Conservation (phyloP, 2,888 invertebrate genomes). For the Coleophora deauratella region DNA sequence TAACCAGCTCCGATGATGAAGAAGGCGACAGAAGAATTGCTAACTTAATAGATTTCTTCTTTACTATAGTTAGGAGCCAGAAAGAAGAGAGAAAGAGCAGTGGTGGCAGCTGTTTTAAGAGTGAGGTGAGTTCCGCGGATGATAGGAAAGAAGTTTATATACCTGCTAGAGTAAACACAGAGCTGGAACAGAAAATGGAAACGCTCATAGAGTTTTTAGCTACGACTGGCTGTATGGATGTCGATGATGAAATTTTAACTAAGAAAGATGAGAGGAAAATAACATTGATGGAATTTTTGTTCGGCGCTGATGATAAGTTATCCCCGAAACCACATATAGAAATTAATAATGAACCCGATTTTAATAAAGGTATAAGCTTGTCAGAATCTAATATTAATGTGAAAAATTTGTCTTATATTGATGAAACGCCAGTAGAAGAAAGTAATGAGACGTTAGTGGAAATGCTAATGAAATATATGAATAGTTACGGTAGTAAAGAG, state of each 20-base stretch:
- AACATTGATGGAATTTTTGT: conserved; percentile 65
- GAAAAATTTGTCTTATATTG: conserved; percentile 52
- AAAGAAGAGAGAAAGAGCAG: conserved; percentile 59
- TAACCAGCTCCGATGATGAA: conserved; percentile 52
- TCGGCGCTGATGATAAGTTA: conserved; percentile 50
- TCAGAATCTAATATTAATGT: conserved; percentile 57
- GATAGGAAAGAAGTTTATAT: conserved; percentile 31
- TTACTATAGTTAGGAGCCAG: conserved; percentile 66
- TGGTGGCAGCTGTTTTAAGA: conserved; percentile 57
- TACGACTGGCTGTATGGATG: conserved; percentile 57
- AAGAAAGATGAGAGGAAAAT: conserved; percentile 55
- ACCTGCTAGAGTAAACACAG: conserved; percentile 50
- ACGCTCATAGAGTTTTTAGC: conserved; percentile 65
- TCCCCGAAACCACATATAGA: conserved; percentile 42
- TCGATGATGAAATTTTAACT: conserved; percentile 28
- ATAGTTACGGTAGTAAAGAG: conserved; percentile 46
- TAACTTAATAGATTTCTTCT: conserved; percentile 66
- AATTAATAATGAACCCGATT: conserved; percentile 33
- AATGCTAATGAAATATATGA: conserved; percentile 65
- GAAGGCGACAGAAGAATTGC: conserved; percentile 60
- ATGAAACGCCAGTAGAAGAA: conserved; percentile 62
- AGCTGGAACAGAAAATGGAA: conserved; percentile 66
- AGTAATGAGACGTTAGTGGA: conserved; percentile 55
- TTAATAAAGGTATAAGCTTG: conserved; percentile 37
- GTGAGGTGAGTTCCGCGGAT: conserved; percentile 50